Evolutionary conservation across 2,888 invertebrate species (phyloP).

Genomic region (Hecatera dysodea): DNA sequence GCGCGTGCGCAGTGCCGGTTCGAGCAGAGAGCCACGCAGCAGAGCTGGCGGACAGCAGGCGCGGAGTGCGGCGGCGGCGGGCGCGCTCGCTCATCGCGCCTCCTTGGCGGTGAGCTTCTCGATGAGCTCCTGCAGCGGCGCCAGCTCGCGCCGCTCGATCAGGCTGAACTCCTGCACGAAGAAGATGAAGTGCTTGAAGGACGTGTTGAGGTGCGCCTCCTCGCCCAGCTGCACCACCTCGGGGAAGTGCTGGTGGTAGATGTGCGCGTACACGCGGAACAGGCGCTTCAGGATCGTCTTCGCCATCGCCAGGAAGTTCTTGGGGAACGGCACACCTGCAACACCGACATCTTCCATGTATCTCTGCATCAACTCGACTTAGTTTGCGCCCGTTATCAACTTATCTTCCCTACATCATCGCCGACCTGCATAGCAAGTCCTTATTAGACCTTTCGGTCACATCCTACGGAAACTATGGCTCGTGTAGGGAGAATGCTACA

Average conservation of each 20-base stretch:
- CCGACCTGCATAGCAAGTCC: no score
- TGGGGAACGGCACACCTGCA: constrained; percentile 98
- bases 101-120: constrained; percentile 98
- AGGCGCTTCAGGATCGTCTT: constrained; percentile 99
- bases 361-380: neutral
- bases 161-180: constrained; percentile 99
- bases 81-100: constrained; percentile 92
- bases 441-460: no score
- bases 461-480: no score
- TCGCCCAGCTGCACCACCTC: constrained; percentile 99
- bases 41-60: no score
- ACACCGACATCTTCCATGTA: neutral
- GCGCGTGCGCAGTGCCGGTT: no score
- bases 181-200: constrained; percentile 99
- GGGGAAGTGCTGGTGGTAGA: constrained; percentile 99
- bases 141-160: constrained; percentile 98
- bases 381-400: neutral
- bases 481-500: no score
- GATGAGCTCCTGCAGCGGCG: constrained; percentile 99
- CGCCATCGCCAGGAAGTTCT: constrained; percentile 98
- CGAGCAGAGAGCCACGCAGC: no score
- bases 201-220: constrained; percentile 99
- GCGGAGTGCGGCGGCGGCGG: constrained; percentile 7
- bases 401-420: neutral
- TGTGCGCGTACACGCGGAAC: constrained; percentile 99